These are phyloP conservation scores for Incurvaria masculella DNA, from an alignment of 2,888 invertebrate genomes.

Conservation along the genomic window DNA sequence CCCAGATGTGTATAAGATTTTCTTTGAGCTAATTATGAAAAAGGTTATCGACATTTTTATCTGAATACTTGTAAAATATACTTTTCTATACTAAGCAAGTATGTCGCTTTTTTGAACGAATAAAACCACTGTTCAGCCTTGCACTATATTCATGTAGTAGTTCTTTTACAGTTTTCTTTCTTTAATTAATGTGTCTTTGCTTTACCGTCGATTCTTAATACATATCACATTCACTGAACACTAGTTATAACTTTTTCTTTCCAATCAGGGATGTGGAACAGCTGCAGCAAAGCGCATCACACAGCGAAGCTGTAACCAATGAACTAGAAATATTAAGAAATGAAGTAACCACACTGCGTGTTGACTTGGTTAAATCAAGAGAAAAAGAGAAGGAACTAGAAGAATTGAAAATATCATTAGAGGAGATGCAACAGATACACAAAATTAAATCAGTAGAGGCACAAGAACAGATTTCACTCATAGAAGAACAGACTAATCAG, in stretches of 20 bases:
- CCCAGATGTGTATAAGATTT: too few species aligned
- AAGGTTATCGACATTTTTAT: too few species aligned
- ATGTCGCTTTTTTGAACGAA: too few species aligned
- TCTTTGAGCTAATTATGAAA: too few species aligned
- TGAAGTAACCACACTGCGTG: conserved; percentile 37
- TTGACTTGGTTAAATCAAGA: conserved; percentile 48
- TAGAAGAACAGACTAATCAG: conserved; percentile 39
- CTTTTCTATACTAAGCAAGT: too few species aligned
- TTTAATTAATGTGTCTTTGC: too few species aligned
- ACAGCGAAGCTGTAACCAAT: conserved; percentile 27
- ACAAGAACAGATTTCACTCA: conserved; percentile 33
- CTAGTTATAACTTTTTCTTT: conserved; percentile 3
- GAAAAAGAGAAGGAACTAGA: conserved; percentile 52
- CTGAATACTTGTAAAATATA: too few species aligned
- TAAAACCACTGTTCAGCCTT: too few species aligned
- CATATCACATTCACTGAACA: too few species aligned
- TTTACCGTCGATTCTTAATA: too few species aligned
- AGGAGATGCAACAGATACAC: conserved; percentile 43
- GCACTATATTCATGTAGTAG: too few species aligned
- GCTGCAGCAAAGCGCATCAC: conserved; percentile 44
- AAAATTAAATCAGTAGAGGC: conserved; percentile 40
- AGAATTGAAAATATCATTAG: conserved; percentile 41
- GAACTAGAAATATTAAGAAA: conserved; percentile 45
- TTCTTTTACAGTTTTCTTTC: too few species aligned
- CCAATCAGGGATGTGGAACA: conserved; percentile 39